Percentiles rank a stretch among this genome's conserved stretches.
Conservation (phyloP, 2,797 vertebrate genomes). For the Coracias cyanogaster region DNA sequence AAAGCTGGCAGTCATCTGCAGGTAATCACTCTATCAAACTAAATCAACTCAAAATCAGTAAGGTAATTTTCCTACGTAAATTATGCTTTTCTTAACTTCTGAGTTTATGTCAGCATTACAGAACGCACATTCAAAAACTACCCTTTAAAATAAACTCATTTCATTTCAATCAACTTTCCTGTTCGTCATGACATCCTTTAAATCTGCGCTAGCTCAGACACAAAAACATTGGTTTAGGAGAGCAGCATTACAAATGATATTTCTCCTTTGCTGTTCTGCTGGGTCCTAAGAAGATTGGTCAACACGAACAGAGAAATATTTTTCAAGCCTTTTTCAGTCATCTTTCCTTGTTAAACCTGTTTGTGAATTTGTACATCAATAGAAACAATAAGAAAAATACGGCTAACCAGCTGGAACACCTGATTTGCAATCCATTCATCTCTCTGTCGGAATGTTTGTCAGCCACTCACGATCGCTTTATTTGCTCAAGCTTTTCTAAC, state of each 20-base stretch:
- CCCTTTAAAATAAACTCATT: neutral
- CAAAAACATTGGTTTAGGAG: neutral
- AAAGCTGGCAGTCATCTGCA: neutral
- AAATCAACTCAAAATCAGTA: neutral
- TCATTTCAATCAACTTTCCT: neutral
- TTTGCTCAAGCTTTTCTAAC: conserved; percentile 17
- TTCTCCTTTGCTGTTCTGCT: neutral
- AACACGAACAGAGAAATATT: neutral
- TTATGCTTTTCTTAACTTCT: neutral
- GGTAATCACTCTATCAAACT: neutral
- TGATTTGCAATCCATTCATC: neutral
- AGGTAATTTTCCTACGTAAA: neutral
- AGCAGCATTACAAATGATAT: neutral
- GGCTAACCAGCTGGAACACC: neutral
- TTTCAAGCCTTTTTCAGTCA: neutral
- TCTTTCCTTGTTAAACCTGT: neutral
- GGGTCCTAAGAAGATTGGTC: neutral
- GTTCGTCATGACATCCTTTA: neutral
- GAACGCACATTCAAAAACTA: neutral
- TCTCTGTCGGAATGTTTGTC: neutral
- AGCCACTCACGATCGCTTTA: conserved; percentile 25
- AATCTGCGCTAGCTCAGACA: neutral
- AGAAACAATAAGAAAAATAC: conserved; percentile 24
- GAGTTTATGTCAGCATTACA: neutral
- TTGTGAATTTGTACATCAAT: neutral